Evolutionary conservation across 1,140 invertebrate species (phyloP).

Genomic region (Drosophila melanica): DNA sequence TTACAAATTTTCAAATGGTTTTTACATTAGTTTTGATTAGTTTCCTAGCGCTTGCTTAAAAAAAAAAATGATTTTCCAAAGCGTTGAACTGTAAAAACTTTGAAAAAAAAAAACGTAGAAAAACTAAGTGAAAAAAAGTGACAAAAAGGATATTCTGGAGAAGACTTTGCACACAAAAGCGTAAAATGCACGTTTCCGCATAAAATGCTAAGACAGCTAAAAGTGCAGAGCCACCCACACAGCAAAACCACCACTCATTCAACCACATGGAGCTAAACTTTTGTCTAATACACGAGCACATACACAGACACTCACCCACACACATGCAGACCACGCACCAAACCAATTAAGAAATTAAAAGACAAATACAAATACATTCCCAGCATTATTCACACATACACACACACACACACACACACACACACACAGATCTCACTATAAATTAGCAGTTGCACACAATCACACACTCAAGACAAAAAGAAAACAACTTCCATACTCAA

Average conservation of each 20-base stretch:
- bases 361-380: conserved; percentile 69
- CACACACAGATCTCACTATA: conserved; percentile 43
- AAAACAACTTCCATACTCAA: conserved; percentile 55
- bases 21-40: conserved; percentile 28
- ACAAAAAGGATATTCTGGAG: conserved; percentile 8
- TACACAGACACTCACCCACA: not conserved
- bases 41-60: conserved; percentile 18
- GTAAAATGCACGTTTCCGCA: conserved; percentile 54
- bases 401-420: conserved; percentile 27
- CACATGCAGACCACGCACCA: conserved; percentile 39
- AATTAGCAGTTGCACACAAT: conserved; percentile 61
- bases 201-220: conserved; percentile 52
- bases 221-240: conserved; percentile 36
- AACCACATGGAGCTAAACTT: conserved; percentile 26
- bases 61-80: not conserved
- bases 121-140: not conserved
- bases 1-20: conserved; percentile 15
- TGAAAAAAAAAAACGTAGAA: conserved; percentile 1
- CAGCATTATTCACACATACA: conserved; percentile 23
- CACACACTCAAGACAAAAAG: conserved; percentile 27
- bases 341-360: conserved; percentile 82
- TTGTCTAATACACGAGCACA: conserved; percentile 22
- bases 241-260: not conserved
- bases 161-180: conserved; percentile 31
- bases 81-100: conserved; percentile 3